Conservation (phyloP, 2,113 vertebrate species). For the Xenotilapia caudafasciata region DNA sequence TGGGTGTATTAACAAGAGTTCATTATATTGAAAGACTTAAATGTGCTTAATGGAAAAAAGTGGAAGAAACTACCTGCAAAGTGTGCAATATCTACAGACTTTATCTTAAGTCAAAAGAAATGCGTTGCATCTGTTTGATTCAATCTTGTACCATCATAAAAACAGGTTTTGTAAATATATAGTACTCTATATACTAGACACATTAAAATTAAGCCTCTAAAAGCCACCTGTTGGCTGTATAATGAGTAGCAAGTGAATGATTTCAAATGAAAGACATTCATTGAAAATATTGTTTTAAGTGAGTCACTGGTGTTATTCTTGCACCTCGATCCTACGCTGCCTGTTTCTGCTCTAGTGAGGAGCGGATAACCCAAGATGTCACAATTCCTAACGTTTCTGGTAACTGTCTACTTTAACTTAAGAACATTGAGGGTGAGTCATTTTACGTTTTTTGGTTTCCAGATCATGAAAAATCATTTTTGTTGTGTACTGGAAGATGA, state of each 20-base stretch:
- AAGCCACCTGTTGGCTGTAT: background rate
- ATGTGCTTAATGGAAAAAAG: background rate
- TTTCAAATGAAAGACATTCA: background rate
- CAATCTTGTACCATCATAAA: fast-evolving
- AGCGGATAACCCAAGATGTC: background rate
- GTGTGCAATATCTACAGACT: background rate
- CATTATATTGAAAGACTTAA: background rate
- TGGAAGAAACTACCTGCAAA: background rate
- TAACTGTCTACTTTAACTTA: background rate
- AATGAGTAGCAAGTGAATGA: background rate
- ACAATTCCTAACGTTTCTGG: background rate
- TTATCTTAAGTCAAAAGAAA: background rate
- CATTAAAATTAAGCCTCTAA: background rate
- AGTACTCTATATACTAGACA: background rate
- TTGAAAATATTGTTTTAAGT: background rate
- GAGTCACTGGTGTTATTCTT: background rate
- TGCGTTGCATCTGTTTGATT: background rate
- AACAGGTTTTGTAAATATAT: background rate
- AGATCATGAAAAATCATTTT: background rate
- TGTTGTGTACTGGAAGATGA: background rate
- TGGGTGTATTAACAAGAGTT: background rate
- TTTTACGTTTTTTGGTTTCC: background rate
- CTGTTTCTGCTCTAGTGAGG: background rate
- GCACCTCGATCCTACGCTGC: background rate
- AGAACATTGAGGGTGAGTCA: background rate